Conservation (phyloP, 2,797 vertebrate genomes). For the Dromococcyx pavoninus region DNA sequence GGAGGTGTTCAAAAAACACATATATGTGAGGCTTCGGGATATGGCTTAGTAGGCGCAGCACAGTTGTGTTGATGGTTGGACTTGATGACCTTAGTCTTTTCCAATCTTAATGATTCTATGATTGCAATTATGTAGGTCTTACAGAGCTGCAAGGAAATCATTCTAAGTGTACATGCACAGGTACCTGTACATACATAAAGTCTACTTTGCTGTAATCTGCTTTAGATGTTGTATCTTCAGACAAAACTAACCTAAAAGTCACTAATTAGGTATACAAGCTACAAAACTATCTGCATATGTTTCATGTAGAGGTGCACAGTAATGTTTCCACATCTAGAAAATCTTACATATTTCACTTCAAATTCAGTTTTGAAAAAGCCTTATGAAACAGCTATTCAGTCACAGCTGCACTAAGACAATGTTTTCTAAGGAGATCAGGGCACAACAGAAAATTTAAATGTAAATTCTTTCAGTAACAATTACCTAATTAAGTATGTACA, state of each 20-base stretch:
- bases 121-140: not conserved
- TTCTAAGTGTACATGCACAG: not conserved
- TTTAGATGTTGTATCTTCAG: not conserved
- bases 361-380: not conserved
- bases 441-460: slow-evolving; percentile 13
- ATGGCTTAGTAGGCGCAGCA: too few relatives aligned
- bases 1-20: too few relatives aligned
- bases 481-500: slow-evolving; percentile 27
- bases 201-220: not conserved
- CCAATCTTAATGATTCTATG: too few relatives aligned
- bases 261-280: not conserved
- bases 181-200: not conserved
- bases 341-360: not conserved
- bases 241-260: not conserved
- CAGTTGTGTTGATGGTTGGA: too few relatives aligned
- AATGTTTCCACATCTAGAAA: not conserved
- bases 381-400: not conserved
- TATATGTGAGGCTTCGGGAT: too few relatives aligned
- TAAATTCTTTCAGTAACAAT: slow-evolving; percentile 17
- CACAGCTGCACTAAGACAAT: not conserved
- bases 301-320: not conserved
- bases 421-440: not conserved
- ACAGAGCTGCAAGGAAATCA: not conserved
- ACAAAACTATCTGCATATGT: not conserved
- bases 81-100: too few relatives aligned